phyloP scores from a whole-genome alignment of 2,797 vertebrate species.

The Sphaeramia orbicularis region DNA sequence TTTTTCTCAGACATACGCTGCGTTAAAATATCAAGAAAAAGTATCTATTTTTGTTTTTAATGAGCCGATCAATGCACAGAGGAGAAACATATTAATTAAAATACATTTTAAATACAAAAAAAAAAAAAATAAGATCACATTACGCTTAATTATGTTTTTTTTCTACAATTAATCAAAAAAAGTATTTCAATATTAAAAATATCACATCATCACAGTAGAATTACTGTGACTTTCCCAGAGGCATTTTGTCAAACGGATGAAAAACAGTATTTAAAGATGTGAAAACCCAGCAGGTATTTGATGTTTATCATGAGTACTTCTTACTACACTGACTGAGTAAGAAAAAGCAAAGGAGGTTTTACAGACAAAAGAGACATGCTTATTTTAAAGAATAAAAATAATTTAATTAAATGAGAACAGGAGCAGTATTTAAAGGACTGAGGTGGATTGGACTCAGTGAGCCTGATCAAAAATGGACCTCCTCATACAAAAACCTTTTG shows the following conservation, averaged over 20 bases:
- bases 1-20: background rate
- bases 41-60: background rate
- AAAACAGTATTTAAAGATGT: background rate
- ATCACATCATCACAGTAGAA: too few species aligned
- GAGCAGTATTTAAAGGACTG: background rate
- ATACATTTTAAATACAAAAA: background rate
- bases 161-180: too few species aligned
- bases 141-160: background rate
- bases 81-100: background rate
- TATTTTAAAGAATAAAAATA: background rate
- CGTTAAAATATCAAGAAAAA: background rate
- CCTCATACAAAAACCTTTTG: slow-evolving; percentile 46
- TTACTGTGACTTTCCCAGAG: too few species aligned
- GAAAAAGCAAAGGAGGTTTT: background rate
- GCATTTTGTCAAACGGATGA: background rate
- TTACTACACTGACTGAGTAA: background rate
- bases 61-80: background rate
- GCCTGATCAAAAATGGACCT: slow-evolving; percentile 54
- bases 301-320: background rate
- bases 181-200: too few species aligned
- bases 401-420: background rate
- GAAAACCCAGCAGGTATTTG: background rate
- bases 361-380: background rate
- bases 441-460: slow-evolving; percentile 9
- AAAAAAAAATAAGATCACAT: background rate